A percentile compares a stretch with the other conserved stretches of the same genome.
Conservation (phyloP, 1,140 invertebrate species). For the Ephestia elutella region DNA sequence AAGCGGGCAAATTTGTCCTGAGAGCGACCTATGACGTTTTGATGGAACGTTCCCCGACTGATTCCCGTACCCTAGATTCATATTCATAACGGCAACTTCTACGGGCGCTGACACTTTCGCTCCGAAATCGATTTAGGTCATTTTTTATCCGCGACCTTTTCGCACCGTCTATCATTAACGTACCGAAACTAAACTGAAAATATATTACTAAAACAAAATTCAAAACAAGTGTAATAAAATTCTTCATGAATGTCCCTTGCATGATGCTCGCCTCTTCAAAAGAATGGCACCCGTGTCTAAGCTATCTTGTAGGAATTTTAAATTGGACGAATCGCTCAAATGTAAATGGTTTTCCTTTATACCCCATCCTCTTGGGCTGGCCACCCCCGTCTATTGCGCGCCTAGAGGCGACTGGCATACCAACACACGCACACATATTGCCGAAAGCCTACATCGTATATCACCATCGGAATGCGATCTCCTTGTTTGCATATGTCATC, state of each 20-base stretch:
- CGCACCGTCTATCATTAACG: slow-evolving; percentile 14
- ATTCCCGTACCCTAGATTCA: slow-evolving; percentile 66
- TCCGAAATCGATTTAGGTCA: slow-evolving; percentile 31
- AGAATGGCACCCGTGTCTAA: slow-evolving; percentile 72
- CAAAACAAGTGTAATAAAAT: slow-evolving; percentile 34
- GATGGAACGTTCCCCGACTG: slow-evolving; percentile 65
- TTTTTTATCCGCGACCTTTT: slow-evolving; percentile 15
- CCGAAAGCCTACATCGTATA: slow-evolving; percentile 57
- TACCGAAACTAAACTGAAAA: slow-evolving; percentile 7
- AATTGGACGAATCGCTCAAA: slow-evolving; percentile 76
- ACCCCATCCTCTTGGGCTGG: slow-evolving; percentile 66
- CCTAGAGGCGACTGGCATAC: slow-evolving; percentile 71
- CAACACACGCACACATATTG: slow-evolving; percentile 61
- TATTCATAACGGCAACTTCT: slow-evolving; percentile 63
- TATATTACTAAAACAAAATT: slow-evolving; percentile 45
- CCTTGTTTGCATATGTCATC: slow-evolving; percentile 57
- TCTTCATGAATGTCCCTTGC: slow-evolving; percentile 43
- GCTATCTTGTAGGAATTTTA: slow-evolving; percentile 76
- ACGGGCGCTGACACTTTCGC: slow-evolving; percentile 36
- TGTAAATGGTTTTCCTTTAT: slow-evolving; percentile 77
- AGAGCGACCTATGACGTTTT: slow-evolving; percentile 72
- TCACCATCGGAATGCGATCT: slow-evolving; percentile 51
- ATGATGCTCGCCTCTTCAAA: slow-evolving; percentile 66
- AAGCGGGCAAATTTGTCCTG: slow-evolving; percentile 70
- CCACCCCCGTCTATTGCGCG: slow-evolving; percentile 67